These are phyloP conservation scores for Rhopalosiphum nymphaeae DNA, from an alignment of 2,888 invertebrate species.

Conservation along the genomic window DNA sequence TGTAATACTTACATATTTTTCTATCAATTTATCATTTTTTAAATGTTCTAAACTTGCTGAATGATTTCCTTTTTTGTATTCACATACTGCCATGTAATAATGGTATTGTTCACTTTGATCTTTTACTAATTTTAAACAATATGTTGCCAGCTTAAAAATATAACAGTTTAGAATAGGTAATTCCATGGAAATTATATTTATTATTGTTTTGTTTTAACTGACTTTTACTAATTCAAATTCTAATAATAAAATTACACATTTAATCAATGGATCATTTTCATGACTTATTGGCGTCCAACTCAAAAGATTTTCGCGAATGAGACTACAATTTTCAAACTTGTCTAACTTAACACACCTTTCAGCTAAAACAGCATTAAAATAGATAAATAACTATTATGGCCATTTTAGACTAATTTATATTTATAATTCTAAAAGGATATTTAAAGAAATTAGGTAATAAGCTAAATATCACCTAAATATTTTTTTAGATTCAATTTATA, in stretches of 20 bases:
- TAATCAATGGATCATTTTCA: conserved; percentile 41
- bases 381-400: neutral
- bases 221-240: conserved; percentile 48
- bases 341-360: neutral
- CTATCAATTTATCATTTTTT: neutral
- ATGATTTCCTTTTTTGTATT: conserved; percentile 39
- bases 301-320: neutral
- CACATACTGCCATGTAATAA: conserved; percentile 57
- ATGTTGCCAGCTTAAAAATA: conserved; percentile 31
- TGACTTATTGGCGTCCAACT: conserved; percentile 52
- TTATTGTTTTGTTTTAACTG: neutral
- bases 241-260: conserved; percentile 49
- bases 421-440: neutral
- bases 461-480: neutral
- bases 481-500: neutral
- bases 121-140: conserved; percentile 39
- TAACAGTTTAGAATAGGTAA: neutral
- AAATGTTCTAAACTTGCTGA: conserved; percentile 34
- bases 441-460: neutral
- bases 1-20: conserved; percentile 16
- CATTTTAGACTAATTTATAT: neutral
- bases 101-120: neutral
- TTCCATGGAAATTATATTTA: neutral
- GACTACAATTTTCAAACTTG: neutral
- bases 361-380: neutral